Conservation (phyloP, 2,113 vertebrate genomes). For the Laticauda colubrina region DNA sequence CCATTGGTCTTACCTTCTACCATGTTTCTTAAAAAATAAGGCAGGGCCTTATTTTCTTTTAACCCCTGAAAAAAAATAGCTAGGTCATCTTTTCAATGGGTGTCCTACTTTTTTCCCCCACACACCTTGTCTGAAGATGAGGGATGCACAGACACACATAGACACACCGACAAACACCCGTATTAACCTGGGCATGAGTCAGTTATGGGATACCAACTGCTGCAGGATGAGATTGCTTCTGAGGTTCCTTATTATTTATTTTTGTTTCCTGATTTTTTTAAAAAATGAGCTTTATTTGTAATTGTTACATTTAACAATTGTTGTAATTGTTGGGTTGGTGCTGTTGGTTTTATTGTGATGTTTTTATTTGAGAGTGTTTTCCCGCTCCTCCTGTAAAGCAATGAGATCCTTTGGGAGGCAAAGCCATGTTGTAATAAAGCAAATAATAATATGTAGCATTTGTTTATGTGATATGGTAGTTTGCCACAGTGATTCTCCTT, state of each 20-base stretch:
- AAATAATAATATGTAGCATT: not conserved
- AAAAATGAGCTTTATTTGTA: not conserved
- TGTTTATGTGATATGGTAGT: not conserved
- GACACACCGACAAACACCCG: not conserved
- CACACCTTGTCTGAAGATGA: not conserved
- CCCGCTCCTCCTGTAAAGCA: not conserved
- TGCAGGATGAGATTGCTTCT: not conserved
- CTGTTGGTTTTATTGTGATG: not conserved
- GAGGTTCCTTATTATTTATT: not conserved
- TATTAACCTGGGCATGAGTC: not conserved
- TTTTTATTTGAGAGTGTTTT: not conserved
- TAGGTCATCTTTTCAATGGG: no score
- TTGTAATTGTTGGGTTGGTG: not conserved
- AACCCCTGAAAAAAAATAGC: no score
- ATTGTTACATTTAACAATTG: not conserved
- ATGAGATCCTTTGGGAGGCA: not conserved
- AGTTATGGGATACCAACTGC: not conserved
- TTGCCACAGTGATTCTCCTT: not conserved
- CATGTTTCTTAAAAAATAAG: no score
- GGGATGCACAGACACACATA: not conserved
- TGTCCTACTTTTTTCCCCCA: no score
- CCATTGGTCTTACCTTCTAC: no score
- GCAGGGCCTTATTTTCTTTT: no score
- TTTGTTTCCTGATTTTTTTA: not conserved
- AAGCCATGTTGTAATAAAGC: not conserved